A percentile compares a stretch with the other conserved stretches of the same genome.
Evolutionary conservation across 2,888 invertebrate species (phyloP).

Genomic region (Drosophila birchii): DNA sequence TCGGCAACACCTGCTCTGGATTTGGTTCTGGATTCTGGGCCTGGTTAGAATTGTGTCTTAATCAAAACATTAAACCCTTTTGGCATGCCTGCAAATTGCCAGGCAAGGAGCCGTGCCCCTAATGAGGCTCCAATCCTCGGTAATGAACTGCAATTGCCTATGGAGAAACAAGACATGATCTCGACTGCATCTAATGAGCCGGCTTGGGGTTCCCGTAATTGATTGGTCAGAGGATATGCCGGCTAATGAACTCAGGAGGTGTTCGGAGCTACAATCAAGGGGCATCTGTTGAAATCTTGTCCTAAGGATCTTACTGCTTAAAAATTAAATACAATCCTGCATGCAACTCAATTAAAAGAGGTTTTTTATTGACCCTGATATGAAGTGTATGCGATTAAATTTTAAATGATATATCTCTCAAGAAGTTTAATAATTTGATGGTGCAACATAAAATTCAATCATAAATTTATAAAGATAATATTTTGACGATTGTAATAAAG

Average conservation of each 20-base stretch:
- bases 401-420: neutral
- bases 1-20: constrained; percentile 59
- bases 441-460: neutral
- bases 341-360: neutral
- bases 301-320: neutral
- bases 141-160: constrained; percentile 53
- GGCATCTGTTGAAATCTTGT: constrained; percentile 10
- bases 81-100: constrained; percentile 64
- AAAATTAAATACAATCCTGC: constrained; percentile 3
- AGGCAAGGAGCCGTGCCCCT: constrained; percentile 55
- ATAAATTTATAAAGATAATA: neutral
- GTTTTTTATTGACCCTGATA: neutral
- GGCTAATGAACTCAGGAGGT: constrained; percentile 22
- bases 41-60: constrained; percentile 50
- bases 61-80: constrained; percentile 75
- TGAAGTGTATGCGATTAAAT: neutral
- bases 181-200: constrained; percentile 42
- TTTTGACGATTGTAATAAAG: neutral
- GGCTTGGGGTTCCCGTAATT: constrained; percentile 32
- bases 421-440: neutral
- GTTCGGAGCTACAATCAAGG: constrained; percentile 11
- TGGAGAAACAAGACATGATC: constrained; percentile 38
- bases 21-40: neutral
- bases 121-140: constrained; percentile 52
- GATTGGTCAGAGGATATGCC: constrained; percentile 27